A percentile compares a stretch with the other conserved stretches of the same genome.
Evolutionary conservation across 1,140 invertebrate genomes (phyloP).

Genomic region (Centruroides vittatus): DNA sequence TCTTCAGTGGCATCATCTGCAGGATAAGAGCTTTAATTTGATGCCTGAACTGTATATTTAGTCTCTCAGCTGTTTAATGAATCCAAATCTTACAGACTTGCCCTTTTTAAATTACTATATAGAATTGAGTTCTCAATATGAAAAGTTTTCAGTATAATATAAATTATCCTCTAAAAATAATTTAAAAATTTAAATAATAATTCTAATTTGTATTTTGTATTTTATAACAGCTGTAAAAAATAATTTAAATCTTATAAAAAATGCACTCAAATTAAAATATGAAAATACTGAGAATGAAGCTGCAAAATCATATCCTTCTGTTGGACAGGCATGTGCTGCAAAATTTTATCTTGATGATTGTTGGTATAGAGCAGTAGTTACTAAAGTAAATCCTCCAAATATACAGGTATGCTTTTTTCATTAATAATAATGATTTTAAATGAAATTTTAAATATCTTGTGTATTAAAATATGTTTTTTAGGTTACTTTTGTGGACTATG

Average conservation of each 20-base stretch:
- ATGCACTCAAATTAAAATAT: constrained; percentile 35
- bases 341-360: constrained; percentile 41
- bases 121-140: too few relatives aligned
- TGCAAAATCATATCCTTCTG: constrained; percentile 33
- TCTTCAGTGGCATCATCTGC: too few relatives aligned
- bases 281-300: constrained; percentile 30
- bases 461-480: background rate
- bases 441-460: too few relatives aligned
- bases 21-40: too few relatives aligned
- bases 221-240: constrained; percentile 7
- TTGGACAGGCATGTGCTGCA: constrained; percentile 46
- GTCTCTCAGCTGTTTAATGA: too few relatives aligned
- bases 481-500: constrained; percentile 38
- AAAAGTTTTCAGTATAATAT: too few relatives aligned
- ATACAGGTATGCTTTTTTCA: constrained; percentile 6
- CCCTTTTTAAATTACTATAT: too few relatives aligned
- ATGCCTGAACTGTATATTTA: too few relatives aligned
- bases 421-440: too few relatives aligned
- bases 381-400: constrained; percentile 16
- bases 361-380: constrained; percentile 37
- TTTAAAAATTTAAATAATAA: too few relatives aligned
- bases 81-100: too few relatives aligned
- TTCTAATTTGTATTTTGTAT: background rate
- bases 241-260: constrained; percentile 34
- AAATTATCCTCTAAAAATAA: too few relatives aligned